Evolutionary conservation across 2,113 vertebrate genomes (phyloP).

Genomic region (Callocephalon fimbriatum): DNA sequence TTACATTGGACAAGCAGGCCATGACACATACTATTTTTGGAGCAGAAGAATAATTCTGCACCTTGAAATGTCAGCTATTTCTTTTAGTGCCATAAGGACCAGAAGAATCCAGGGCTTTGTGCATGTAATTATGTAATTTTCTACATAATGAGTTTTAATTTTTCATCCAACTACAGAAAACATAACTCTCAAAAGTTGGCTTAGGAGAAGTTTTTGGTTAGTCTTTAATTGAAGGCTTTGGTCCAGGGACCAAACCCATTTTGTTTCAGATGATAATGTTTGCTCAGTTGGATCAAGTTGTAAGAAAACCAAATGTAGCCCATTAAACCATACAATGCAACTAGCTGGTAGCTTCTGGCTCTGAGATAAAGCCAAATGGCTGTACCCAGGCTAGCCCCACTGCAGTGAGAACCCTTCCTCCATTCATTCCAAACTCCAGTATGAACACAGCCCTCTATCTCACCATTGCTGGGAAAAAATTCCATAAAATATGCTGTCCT

Average conservation of each 20-base stretch:
- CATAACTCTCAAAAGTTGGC: background rate
- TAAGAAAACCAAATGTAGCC: background rate
- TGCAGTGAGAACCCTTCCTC: background rate
- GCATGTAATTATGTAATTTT: background rate
- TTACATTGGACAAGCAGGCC: background rate
- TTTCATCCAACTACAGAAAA: background rate
- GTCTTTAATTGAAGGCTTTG: background rate
- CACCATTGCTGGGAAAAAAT: slow-evolving; percentile 80
- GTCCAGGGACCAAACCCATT: background rate
- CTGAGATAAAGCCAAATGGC: background rate
- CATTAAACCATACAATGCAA: background rate
- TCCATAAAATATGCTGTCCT: slow-evolving; percentile 78
- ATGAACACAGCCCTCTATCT: background rate
- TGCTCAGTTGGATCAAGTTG: background rate
- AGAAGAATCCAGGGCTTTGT: background rate
- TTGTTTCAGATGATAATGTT: background rate
- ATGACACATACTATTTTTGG: background rate
- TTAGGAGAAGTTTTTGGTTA: background rate
- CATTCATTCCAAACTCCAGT: background rate
- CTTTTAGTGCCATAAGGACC: background rate
- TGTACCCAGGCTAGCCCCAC: background rate
- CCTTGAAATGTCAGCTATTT: background rate
- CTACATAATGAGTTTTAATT: background rate
- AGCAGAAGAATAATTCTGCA: background rate
- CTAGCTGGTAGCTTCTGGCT: background rate